Evolutionary conservation across 2,113 vertebrate species (phyloP), one percentile per base, ranked within the genome.

Genomic region (Tupaia tana): DNA sequence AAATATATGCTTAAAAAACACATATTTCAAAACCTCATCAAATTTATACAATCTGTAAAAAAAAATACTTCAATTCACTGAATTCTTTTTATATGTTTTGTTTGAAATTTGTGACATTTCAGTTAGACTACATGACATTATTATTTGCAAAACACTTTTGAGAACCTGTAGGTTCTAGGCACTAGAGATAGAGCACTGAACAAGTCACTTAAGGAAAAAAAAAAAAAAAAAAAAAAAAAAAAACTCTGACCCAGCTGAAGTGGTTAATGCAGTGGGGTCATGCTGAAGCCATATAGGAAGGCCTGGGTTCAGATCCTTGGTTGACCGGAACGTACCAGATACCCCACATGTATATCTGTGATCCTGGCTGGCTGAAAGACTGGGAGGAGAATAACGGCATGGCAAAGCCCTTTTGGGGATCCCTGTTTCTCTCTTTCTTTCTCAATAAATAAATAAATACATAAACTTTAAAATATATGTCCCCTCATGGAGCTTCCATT

Each of bases 111-210:
- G 43, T 67, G 24, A 89, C 24, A 5, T 90, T 96, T 86, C 22
- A 73, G 31, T 93, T 69, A 78, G 14, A 19, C 78, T 81, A 15
- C 10, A 74, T 81, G 25, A 59, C 63, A 9, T 75, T 91, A 85
- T 82, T 86, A 85, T 88, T 95, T 10, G 29, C 16, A 58, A 82
- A 82, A n/a, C 59, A 29, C 19, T 25, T 93, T 71, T 93, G 52
- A 92, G n/a, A 67, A 43, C 0, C 6, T 71, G 18, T 19, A 70
- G 16, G 7, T 14, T 91, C 22, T 19, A 90, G 43, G 75, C 24
- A 63, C 8, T 54, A 27, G 75, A 61, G 59, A 85, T 25, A 59
- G 0, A 77, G 25, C 8, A 0, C 56, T 58, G 12, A 90, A 58
- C 22, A 92, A 75, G 16, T 56, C 18, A 85, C 58, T 79, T 43